Percentiles rank a stretch among this genome's conserved stretches.
These are phyloP conservation scores for Aspiorhynchus laticeps DNA, from an alignment of 2,113 vertebrate genomes.

Conservation along the genomic window DNA sequence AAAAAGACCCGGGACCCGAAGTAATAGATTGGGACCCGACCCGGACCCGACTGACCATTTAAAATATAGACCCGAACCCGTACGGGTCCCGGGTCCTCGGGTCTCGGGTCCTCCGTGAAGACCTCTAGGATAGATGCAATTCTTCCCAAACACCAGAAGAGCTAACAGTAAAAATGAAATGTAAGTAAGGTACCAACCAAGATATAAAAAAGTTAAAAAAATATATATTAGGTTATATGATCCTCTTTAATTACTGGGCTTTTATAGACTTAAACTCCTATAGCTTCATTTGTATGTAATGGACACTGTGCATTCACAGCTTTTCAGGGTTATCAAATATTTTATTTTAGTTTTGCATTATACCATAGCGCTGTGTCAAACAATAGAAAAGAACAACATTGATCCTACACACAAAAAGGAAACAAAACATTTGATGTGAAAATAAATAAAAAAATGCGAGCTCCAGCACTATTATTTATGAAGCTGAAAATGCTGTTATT, in stretches of 20 bases:
- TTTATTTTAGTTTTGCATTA: background rate
- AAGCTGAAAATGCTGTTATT: background rate
- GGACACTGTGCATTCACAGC: background rate
- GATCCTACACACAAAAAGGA: slow-evolving; percentile 5
- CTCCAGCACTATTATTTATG: slow-evolving; percentile 23
- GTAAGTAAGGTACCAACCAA: background rate
- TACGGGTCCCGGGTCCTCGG: too few relatives aligned
- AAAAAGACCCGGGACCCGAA: too few relatives aligned
- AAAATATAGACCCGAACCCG: too few relatives aligned
- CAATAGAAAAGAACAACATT: background rate
- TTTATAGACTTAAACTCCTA: background rate
- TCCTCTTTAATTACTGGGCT: background rate
- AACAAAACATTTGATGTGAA: background rate
- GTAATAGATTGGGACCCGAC: too few relatives aligned
- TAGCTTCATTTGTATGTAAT: background rate
- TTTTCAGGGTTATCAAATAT: background rate
- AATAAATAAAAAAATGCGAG: background rate
- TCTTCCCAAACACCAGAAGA: background rate
- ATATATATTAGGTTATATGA: background rate
- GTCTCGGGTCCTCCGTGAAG: too few relatives aligned
- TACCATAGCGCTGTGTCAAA: background rate
- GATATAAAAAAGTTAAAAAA: background rate
- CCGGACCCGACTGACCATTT: too few relatives aligned
- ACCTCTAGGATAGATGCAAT: background rate
- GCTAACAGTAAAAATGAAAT: background rate